Conservation (phyloP, 1,140 invertebrate species). For the Drosophila pectinifera region DNA sequence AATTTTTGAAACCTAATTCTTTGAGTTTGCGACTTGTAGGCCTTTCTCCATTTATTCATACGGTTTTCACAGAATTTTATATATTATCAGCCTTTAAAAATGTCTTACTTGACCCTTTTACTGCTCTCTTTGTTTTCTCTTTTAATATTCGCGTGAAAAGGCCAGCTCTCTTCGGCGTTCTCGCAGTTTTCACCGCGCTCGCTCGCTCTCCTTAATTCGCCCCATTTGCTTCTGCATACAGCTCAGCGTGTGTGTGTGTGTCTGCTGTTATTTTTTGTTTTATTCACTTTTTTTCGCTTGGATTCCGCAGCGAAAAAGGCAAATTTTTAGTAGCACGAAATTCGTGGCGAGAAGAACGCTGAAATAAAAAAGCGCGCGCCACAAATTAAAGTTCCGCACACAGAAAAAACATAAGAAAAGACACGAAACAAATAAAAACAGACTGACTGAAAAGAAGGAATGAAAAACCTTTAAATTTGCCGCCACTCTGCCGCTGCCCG, state of each 20-base stretch:
- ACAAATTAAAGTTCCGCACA: conserved; percentile 27
- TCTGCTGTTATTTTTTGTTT: conserved; percentile 53
- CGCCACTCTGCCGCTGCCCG: conserved; percentile 21
- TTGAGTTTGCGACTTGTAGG: too few relatives aligned
- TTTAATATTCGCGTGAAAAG: background rate
- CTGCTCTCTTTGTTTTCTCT: background rate
- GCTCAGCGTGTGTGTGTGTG: conserved; percentile 21
- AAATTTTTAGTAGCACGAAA: conserved; percentile 68
- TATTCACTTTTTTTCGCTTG: conserved; percentile 59
- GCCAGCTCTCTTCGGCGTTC: conserved; percentile 1
- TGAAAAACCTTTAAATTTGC: conserved; percentile 26
- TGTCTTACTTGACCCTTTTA: background rate
- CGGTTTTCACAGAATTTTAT: background rate
- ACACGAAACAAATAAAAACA: conserved; percentile 2
- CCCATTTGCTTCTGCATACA: conserved; percentile 38
- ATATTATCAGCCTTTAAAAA: background rate
- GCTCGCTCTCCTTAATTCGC: conserved; percentile 12
- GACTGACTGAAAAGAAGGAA: background rate
- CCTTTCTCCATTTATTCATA: background rate
- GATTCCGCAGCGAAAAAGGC: conserved; percentile 58
- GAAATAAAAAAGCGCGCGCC: conserved; percentile 33
- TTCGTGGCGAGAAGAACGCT: conserved; percentile 69
- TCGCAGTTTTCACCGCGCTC: conserved; percentile 1
- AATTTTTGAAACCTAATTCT: background rate
- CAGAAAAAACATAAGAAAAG: conserved; percentile 6